Base-by-base conservation (phyloP, 2,797 vertebrate species). In the Macropus fuliginosus region DNA sequence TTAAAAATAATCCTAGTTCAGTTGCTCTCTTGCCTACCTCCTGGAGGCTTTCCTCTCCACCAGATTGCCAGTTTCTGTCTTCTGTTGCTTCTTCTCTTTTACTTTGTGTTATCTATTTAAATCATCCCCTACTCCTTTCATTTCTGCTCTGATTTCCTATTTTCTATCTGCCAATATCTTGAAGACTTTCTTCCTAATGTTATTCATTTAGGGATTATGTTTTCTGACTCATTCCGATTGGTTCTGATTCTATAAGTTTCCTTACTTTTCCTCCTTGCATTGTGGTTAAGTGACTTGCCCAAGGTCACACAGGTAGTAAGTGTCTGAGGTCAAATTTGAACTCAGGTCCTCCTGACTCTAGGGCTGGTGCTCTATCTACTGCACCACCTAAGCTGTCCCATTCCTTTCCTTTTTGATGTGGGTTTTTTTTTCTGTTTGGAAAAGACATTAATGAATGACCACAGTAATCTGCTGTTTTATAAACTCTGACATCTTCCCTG, bases 401-500 rank as follows among this genome's bases (percentile, higher is more conserved):
- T 74, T 74, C n/a, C 6, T 40, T 74, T 95, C 93, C 89, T 54
- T 92, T 54, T 66, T 90, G 95, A 92, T 56, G 55, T 90, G 55
- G 54, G 81, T 93, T 52, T 52, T 52, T 46, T 55, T 56, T 96
- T 93, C 91, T 95, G 62, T 94, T 90, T 18, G 92, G 59, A 94
- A 96, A 95, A 94, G 46, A 56, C 40, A 92, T 91, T 31, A 29
- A 74, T 81, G 92, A 92, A 46, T 55, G 90, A 92, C 14, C 56
- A n/a, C 50, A 92, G 59, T 96, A 91, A 81, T 91, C 93, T 50
- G 89, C 57, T 46, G 91, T 81, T 74, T 62, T 50, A 55, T 55
- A 95, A 97, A 16, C 92, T 93, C 62, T 92, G 56, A 90, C 57
- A 97, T 94, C n/a, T 54, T 91, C 55, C 93, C 92, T 95, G 66